A percentile compares a stretch with the other conserved stretches of the same genome.
Evolutionary conservation across 2,797 vertebrate genomes (phyloP).

Genomic region (Tapirus indicus): DNA sequence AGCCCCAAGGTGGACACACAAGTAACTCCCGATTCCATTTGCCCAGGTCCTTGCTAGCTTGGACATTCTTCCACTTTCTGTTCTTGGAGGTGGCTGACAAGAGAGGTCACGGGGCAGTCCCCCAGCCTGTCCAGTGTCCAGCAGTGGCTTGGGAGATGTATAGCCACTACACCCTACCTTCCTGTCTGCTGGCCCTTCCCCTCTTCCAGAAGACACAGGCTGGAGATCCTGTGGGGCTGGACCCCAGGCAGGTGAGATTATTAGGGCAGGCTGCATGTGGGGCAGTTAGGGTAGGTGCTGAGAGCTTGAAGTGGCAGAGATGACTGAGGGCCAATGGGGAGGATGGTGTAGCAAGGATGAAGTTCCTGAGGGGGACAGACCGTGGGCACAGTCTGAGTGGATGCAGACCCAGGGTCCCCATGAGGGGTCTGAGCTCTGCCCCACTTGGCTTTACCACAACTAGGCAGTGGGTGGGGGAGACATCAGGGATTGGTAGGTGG

Average conservation of each 20-base stretch:
- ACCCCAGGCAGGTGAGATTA: neutral
- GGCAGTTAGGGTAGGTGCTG: neutral
- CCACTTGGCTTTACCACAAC: neutral
- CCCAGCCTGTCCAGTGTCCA: too few species aligned
- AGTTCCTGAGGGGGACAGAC: too few species aligned
- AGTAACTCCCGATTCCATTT: too few species aligned
- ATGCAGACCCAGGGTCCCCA: rapidly evolving
- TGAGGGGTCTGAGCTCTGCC: neutral
- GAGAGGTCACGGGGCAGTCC: too few species aligned
- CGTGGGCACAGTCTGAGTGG: neutral
- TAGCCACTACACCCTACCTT: neutral
- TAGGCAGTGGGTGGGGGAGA: too few species aligned
- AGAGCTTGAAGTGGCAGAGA: neutral
- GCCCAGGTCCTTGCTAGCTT: too few species aligned
- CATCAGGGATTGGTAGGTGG: neutral
- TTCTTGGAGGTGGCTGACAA: too few species aligned
- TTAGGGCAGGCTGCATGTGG: too few species aligned
- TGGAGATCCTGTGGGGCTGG: neutral
- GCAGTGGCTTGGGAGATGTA: too few species aligned
- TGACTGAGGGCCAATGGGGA: neutral
- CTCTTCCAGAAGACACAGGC: too few species aligned
- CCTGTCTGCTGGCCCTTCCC: neutral
- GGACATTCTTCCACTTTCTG: too few species aligned
- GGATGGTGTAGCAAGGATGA: neutral
- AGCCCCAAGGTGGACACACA: too few species aligned